Base-by-base conservation (phyloP, 2,888 invertebrate species). In the Megaustenia siamemsis region DNA sequence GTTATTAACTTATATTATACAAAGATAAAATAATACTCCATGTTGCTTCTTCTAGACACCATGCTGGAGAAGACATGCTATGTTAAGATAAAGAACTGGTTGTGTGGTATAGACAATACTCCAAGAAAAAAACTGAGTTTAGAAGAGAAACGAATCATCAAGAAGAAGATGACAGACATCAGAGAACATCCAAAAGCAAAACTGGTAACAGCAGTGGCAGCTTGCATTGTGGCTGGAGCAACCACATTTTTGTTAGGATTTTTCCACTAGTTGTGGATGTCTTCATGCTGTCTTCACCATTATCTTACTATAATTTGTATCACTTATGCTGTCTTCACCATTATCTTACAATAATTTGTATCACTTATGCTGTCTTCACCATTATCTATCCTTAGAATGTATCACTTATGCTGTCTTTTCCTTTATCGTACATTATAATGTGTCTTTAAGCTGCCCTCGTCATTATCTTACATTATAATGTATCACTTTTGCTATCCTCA, bases 221-320 rank as follows among this genome's bases (percentile, higher is more conserved):
- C 92, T 18, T 73, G 91, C 10, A 71, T 89, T 12, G 88, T 91
- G 5, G 87, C 90, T 0, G 87, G 87, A 0, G 75, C 90, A 1
- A 91, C 91, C 0, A 90, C 91, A 49, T 92, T 92, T 86, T 85
- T 93, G 53, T 88, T 93, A 63, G 93, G 92, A 18, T 92, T 91
- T 83, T 93, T 90, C 71, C 63, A 84, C 71, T 89, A 86, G 71
- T 18, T 1, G 49, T 8, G n/a, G n/a, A n/a, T n/a, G n/a, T n/a
- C n/a, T n/a, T n/a, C n/a, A n/a, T n/a, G n/a, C n/a, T n/a, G n/a
- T n/a, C n/a, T n/a, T n/a, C n/a, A n/a, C n/a, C n/a, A n/a, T n/a
- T n/a, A n/a, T n/a, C n/a, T n/a, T n/a, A n/a, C n/a, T n/a, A n/a
- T n/a, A n/a, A n/a, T n/a, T n/a, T n/a, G n/a, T n/a, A n/a, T n/a